A percentile compares a stretch with the other conserved stretches of the same genome.
Evolutionary conservation across 2,888 invertebrate species (phyloP).

Genomic region (Drosophila nr. perissopoda): DNA sequence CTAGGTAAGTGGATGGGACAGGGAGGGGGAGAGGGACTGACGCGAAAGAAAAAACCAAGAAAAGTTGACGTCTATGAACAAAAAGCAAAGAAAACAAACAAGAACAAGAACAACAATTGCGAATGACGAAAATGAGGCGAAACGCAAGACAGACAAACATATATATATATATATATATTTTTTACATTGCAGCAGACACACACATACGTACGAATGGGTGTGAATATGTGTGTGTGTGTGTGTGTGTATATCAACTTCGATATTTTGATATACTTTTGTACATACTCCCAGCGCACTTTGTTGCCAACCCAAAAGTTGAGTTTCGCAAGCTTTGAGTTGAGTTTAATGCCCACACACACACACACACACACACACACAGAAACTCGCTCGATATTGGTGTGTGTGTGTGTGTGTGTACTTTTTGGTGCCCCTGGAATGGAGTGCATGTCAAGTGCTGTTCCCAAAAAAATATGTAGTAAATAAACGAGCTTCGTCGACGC

Average conservation of each 20-base stretch:
- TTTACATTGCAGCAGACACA: slow-evolving; percentile 18
- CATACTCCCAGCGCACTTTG: not conserved
- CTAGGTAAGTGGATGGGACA: not conserved
- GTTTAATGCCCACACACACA: not conserved
- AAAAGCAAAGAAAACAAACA: slow-evolving; percentile 28
- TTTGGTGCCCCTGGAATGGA: not conserved
- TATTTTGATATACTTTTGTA: slow-evolving; percentile 19
- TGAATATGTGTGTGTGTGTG: slow-evolving; percentile 1
- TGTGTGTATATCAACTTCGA: slow-evolving; percentile 7
- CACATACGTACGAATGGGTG: slow-evolving; percentile 3
- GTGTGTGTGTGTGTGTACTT: not conserved
- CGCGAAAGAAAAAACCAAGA: slow-evolving; percentile 13
- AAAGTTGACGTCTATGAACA: slow-evolving; percentile 37
- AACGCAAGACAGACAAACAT: slow-evolving; percentile 24
- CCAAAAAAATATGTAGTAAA: not conserved
- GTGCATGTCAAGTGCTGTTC: not conserved
- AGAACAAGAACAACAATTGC: slow-evolving; percentile 28
- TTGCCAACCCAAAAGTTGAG: not conserved
- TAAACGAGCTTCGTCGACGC: not conserved
- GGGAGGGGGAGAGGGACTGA: not conserved
- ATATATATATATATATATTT: not conserved
- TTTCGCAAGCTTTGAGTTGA: slow-evolving; percentile 10
- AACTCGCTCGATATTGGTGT: slow-evolving; percentile 2
- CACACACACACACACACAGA: not conserved
- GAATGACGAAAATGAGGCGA: slow-evolving; percentile 32